Conservation (phyloP, 1,140 invertebrate species). For the Diorhabda carinulata region DNA sequence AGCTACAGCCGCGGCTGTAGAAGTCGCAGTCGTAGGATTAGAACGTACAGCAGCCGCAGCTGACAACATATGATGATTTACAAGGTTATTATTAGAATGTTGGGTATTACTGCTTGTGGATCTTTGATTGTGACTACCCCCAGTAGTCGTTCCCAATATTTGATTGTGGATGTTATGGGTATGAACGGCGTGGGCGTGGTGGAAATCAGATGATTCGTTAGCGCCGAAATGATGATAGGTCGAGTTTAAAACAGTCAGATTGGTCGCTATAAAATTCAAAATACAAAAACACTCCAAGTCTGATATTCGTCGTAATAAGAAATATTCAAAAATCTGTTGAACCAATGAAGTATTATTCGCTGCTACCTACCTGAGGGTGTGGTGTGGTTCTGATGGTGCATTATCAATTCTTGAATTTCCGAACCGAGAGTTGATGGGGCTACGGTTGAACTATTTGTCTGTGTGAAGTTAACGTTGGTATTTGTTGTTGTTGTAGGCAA, state of each 20-base stretch:
- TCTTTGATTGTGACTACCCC: slow-evolving; percentile 40
- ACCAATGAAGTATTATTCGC: no score
- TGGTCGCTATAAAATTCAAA: slow-evolving; percentile 28
- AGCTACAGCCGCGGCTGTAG: slow-evolving; percentile 46
- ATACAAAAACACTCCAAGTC: neutral
- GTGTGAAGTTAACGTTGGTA: slow-evolving; percentile 35
- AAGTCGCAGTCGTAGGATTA: slow-evolving; percentile 44
- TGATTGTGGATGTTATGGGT: slow-evolving; percentile 45
- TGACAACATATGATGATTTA: slow-evolving; percentile 44
- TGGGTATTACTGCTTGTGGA: slow-evolving; percentile 21
- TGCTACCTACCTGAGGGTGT: slow-evolving; percentile 28
- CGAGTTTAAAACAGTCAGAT: slow-evolving; percentile 36
- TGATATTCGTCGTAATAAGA: neutral
- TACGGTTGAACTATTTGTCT: slow-evolving; percentile 31
- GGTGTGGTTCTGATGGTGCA: slow-evolving; percentile 46
- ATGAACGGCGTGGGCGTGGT: slow-evolving; percentile 38
- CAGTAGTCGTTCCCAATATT: slow-evolving; percentile 35
- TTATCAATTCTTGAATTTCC: slow-evolving; percentile 46
- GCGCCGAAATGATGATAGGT: slow-evolving; percentile 44
- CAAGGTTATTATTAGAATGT: slow-evolving; percentile 37
- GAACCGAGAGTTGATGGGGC: slow-evolving; percentile 35
- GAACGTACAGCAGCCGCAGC: slow-evolving; percentile 23
- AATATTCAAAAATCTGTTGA: no score
- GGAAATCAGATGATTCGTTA: slow-evolving; percentile 42
- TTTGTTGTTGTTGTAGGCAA: slow-evolving; percentile 26